Evolutionary conservation across 2,113 vertebrate species (phyloP), one percentile per base, ranked within the genome.

Genomic region (Alexandromys fortis): DNA sequence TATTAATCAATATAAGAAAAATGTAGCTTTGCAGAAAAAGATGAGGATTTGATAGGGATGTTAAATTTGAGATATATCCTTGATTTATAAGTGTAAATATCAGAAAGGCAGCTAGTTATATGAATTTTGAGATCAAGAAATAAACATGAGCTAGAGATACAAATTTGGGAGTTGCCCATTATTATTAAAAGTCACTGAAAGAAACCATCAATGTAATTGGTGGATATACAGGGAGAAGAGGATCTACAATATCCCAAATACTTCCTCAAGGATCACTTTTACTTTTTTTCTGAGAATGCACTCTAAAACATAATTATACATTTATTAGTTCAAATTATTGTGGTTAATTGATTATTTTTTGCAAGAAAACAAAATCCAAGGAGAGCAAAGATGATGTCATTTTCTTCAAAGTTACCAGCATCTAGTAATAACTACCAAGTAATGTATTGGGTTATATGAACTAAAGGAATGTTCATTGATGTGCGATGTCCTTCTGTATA

Each of bases 81-180:
- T 68, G 24, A 82, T 88, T 88, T 96, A 26, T 83, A 94, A n/a
- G 38, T 52, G 17, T 22, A 94, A 94, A 82, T 76, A 91, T 26
- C n/a, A 88, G n/a, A 72, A 17, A 45, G 61, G 52, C 19, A 72
- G 33, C 73, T 93, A 81, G n/a, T n/a, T 81, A 91, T 72, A 65
- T 87, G 28, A 70, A 67, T 82, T 63, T 81, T 82, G 63, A 86
- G 33, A 67, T 87, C 24, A 68, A 11, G 5, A 61, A 79, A 87
- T 24, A 67, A 22, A 78, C 52, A 11, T n/a, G 4, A 91, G 9
- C 24, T 90, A 16, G 24, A 81, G 16, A 91, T 81, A 86, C 33
- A 87, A 79, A 87, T 76, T 91, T 90, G 16, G 5, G 22, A 75
- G 30, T 73, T 72, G 17, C 63, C 17, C 42, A 11, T 83, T 90